Evolutionary conservation across 1,140 invertebrate genomes (phyloP).

Genomic region (Argopecten irradians): DNA sequence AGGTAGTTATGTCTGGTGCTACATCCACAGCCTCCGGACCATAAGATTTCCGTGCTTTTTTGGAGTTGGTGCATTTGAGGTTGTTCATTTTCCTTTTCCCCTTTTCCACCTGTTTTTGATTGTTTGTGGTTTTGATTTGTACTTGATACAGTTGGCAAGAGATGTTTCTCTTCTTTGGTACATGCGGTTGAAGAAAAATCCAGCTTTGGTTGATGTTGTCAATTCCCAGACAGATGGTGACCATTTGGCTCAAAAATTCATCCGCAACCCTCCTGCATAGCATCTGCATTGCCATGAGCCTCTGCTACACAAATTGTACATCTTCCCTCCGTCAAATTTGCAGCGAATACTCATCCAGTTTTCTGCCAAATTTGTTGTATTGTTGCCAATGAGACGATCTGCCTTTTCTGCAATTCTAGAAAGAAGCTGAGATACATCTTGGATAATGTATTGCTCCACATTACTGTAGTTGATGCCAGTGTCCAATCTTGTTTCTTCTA

Average conservation of each 20-base stretch:
- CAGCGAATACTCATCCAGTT: conserved; percentile 15
- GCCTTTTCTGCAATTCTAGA: background rate
- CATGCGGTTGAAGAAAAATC: background rate
- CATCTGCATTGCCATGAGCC: conserved; percentile 35
- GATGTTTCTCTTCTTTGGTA: background rate
- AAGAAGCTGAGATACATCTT: background rate
- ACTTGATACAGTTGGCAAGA: background rate
- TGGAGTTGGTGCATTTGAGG: background rate
- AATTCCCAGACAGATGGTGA: background rate
- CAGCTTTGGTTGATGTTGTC: background rate
- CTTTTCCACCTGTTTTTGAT: background rate
- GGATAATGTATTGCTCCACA: background rate
- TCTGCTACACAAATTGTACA: background rate
- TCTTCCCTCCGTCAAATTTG: conserved; percentile 31
- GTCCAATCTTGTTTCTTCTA: background rate
- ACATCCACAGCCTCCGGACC: background rate
- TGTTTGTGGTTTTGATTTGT: background rate
- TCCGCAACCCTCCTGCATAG: background rate
- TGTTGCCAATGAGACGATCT: background rate
- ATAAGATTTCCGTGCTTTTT: conserved; percentile 15
- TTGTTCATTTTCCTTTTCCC: conserved; percentile 25
- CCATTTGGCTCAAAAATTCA: conserved; percentile 11
- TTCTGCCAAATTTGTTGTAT: conserved; percentile 28
- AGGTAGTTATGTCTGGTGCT: background rate
- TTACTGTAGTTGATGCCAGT: too few relatives aligned